These are phyloP conservation scores for Pterophyllum scalare DNA, from an alignment of 2,113 vertebrate species.

Conservation along the genomic window DNA sequence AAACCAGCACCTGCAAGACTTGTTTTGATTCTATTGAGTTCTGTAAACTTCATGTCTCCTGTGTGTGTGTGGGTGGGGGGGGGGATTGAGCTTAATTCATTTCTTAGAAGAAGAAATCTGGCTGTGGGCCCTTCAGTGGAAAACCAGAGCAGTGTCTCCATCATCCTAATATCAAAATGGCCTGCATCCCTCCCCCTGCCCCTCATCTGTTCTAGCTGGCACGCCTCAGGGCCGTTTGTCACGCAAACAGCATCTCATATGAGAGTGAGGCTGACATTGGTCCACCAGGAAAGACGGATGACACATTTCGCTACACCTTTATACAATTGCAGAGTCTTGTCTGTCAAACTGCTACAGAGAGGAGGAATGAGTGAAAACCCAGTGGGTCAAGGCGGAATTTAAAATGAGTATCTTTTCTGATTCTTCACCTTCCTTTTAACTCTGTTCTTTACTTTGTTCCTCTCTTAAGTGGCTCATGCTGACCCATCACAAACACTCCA, in stretches of 20 bases:
- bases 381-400: constrained; percentile 3
- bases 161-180: constrained; percentile 73
- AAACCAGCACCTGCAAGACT: constrained; percentile 30
- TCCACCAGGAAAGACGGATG: constrained; percentile 55
- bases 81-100: constrained; percentile 55
- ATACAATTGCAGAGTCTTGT: constrained; percentile 34
- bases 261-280: constrained; percentile 47
- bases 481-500: not conserved
- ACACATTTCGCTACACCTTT: constrained; percentile 51
- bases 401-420: not conserved
- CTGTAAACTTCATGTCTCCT: constrained; percentile 48
- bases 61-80: not conserved
- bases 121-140: constrained; percentile 43
- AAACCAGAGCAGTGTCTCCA: constrained; percentile 58
- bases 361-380: constrained; percentile 19
- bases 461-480: not conserved
- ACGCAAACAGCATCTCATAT: constrained; percentile 49
- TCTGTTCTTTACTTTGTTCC: not conserved
- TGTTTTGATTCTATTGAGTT: constrained; percentile 37
- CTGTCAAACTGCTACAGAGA: constrained; percentile 28
- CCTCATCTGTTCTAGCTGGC: constrained; percentile 45
- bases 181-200: constrained; percentile 33
- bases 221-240: constrained; percentile 56
- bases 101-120: constrained; percentile 57
- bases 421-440: not conserved